These are phyloP conservation scores for Yponomeuta cagnagella DNA, from an alignment of 2,888 invertebrate genomes.

Conservation along the genomic window DNA sequence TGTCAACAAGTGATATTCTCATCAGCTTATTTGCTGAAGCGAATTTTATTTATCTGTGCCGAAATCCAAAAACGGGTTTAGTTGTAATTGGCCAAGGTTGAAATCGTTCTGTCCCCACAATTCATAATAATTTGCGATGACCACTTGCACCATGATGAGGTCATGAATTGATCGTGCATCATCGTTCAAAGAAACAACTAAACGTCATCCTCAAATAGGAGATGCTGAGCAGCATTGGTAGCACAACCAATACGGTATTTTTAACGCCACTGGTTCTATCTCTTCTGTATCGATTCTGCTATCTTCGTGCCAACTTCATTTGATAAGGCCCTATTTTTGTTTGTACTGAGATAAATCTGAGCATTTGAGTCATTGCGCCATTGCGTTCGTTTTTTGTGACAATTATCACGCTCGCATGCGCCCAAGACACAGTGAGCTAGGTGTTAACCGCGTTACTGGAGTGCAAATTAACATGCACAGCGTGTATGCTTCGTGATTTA, in stretches of 20 bases:
- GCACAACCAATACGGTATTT: neutral
- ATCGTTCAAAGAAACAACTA: neutral
- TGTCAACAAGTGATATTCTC: neutral
- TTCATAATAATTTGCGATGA: neutral
- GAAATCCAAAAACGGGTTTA: conserved; percentile 1
- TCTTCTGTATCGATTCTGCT: neutral
- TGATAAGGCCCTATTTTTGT: neutral
- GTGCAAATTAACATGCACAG: conserved; percentile 7
- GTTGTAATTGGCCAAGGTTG: neutral
- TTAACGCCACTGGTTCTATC: neutral
- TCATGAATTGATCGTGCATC: conserved; percentile 5
- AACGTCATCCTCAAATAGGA: neutral
- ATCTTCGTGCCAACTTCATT: neutral
- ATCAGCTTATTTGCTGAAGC: neutral
- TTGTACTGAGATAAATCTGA: neutral
- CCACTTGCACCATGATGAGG: neutral
- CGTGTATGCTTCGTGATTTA: neutral
- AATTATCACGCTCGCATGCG: conserved; percentile 1
- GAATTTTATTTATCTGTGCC: neutral
- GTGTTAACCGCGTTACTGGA: conserved; percentile 7
- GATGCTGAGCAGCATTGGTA: neutral
- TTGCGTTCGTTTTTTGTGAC: neutral
- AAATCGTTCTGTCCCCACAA: neutral
- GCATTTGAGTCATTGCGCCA: neutral
- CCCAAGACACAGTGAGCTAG: neutral